Conservation (phyloP, 2,888 invertebrate genomes). For the Plusia festucae region DNA sequence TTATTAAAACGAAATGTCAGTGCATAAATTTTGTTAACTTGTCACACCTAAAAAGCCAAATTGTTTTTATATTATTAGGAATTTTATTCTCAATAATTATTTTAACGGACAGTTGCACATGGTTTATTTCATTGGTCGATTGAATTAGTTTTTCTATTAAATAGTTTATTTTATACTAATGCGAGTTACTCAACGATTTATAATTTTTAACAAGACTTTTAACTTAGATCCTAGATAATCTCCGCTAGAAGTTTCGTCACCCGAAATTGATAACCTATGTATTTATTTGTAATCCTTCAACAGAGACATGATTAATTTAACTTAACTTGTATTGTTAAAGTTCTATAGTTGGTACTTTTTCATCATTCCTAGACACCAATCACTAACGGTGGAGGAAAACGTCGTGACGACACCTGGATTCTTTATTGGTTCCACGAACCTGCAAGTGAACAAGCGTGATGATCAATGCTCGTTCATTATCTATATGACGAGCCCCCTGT, state of each 20-base stretch:
- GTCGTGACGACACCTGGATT: not conserved
- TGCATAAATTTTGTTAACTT: slow-evolving; percentile 49
- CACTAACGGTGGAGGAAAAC: not conserved
- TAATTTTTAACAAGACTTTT: not conserved
- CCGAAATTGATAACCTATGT: not conserved
- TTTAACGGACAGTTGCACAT: slow-evolving; percentile 12
- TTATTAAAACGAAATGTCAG: slow-evolving; percentile 60
- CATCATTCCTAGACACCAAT: not conserved
- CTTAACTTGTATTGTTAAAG: no score
- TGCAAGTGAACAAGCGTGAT: not conserved
- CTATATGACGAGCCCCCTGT: not conserved
- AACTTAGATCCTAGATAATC: not conserved
- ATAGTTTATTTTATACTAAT: not conserved
- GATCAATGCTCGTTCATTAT: not conserved
- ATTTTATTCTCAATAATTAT: slow-evolving; percentile 37
- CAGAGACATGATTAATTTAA: not conserved
- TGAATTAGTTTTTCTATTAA: not conserved
- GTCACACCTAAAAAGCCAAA: slow-evolving; percentile 76
- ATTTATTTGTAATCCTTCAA: slow-evolving; percentile 5
- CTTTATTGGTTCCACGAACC: not conserved
- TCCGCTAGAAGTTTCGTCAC: not conserved
- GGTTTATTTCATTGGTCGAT: slow-evolving; percentile 21
- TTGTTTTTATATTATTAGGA: slow-evolving; percentile 59
- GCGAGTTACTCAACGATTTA: not conserved
- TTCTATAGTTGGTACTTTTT: not conserved